Percentiles rank a stretch among this genome's conserved stretches.
Conservation (phyloP, 1,140 invertebrate species). For the Danaus melanippus region DNA sequence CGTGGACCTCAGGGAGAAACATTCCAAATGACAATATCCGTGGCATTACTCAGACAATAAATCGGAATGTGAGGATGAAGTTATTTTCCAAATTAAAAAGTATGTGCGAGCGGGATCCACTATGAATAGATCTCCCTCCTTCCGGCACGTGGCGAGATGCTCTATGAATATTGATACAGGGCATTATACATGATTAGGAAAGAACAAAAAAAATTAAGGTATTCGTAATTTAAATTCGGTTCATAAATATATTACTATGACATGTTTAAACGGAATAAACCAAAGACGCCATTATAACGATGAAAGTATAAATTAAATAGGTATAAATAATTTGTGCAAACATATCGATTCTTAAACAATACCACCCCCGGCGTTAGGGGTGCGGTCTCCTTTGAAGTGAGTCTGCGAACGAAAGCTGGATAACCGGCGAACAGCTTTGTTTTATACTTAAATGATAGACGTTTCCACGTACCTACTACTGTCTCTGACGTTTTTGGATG, state of each 20-base stretch:
- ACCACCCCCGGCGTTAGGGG: constrained; percentile 40
- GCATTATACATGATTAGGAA: constrained; percentile 31
- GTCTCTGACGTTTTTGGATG: constrained; percentile 25
- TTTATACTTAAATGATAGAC: constrained; percentile 57
- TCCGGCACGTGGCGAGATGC: constrained; percentile 42
- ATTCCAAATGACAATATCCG: constrained; percentile 45
- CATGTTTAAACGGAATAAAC: constrained; percentile 1
- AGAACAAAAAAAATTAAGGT: constrained; percentile 16
- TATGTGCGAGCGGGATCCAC: constrained; percentile 29
- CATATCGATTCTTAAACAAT: constrained; percentile 36
- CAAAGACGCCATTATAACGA: neutral
- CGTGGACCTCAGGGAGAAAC: constrained; percentile 24
- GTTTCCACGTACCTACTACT: constrained; percentile 45
- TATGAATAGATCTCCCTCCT: constrained; percentile 29
- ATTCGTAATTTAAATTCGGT: neutral
- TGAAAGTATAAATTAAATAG: neutral
- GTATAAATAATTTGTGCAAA: constrained; percentile 4
- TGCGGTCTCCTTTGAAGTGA: constrained; percentile 57
- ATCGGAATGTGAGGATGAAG: constrained; percentile 40
- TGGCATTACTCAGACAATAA: constrained; percentile 39
- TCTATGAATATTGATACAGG: constrained; percentile 47
- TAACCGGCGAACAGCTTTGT: constrained; percentile 60
- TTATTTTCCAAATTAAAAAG: constrained; percentile 47
- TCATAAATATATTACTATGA: neutral
- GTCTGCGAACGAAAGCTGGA: constrained; percentile 57